Conservation (phyloP, 2,888 invertebrate species). For the Zaprionus bogoriensis region DNA sequence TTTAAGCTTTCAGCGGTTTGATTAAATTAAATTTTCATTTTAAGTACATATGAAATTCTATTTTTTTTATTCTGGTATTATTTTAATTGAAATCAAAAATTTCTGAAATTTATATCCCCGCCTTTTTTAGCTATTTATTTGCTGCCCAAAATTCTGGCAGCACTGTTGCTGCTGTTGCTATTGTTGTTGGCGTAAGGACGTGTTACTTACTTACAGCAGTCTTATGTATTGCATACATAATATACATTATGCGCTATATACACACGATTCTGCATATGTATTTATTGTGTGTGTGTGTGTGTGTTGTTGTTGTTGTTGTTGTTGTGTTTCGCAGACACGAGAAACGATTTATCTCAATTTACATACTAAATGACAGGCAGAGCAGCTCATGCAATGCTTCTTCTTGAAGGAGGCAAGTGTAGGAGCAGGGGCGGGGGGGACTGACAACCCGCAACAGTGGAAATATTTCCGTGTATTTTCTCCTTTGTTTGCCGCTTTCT, state of each 20-base stretch:
- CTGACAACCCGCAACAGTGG: slow-evolving; percentile 30
- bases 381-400: slow-evolving; percentile 63
- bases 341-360: slow-evolving; percentile 77
- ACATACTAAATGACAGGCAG: slow-evolving; percentile 77
- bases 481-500: neutral
- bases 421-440: neutral
- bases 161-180: slow-evolving; percentile 15
- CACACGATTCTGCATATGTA: slow-evolving; percentile 4
- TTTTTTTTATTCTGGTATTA: no score
- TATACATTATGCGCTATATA: slow-evolving; percentile 30
- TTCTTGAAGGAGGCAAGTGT: slow-evolving; percentile 7
- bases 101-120: no score
- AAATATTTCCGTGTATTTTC: slow-evolving; percentile 28
- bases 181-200: slow-evolving; percentile 56
- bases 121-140: no score
- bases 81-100: no score
- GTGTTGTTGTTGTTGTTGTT: no score
- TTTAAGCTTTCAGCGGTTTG: no score
- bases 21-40: no score
- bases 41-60: no score
- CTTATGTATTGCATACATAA: slow-evolving; percentile 44
- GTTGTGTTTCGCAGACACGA: slow-evolving; percentile 63
- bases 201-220: slow-evolving; percentile 65
- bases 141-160: no score
- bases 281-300: slow-evolving; percentile 21